Evolutionary conservation across 1,140 invertebrate genomes (phyloP).

Genomic region (Acromyrmex echinatior): DNA sequence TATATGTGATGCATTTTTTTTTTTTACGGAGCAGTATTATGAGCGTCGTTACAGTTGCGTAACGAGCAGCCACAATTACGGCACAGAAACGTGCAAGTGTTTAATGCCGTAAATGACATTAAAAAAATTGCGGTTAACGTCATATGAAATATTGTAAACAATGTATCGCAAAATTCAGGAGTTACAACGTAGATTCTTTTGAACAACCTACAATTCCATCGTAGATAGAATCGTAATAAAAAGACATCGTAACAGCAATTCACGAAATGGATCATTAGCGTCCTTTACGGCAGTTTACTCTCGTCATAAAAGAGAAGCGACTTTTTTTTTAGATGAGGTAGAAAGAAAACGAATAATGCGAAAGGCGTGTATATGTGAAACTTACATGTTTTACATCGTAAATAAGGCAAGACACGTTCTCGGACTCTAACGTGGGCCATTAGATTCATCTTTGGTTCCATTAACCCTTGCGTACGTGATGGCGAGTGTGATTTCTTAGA

Average conservation of each 20-base stretch:
- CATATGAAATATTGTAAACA: conserved; percentile 23
- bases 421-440: conserved; percentile 42
- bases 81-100: conserved; percentile 15
- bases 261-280: conserved; percentile 35
- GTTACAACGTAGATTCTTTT: neutral
- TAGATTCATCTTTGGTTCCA: conserved; percentile 63
- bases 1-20: conserved; percentile 54
- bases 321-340: neutral
- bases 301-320: conserved; percentile 51
- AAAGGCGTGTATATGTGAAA: conserved; percentile 8
- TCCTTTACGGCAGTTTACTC: conserved; percentile 49
- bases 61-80: conserved; percentile 71
- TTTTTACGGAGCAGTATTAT: conserved; percentile 53
- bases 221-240: conserved; percentile 17
- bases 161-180: neutral
- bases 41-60: conserved; percentile 37
- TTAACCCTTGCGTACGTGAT: conserved; percentile 70
- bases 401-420: conserved; percentile 67
- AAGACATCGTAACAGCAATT: neutral
- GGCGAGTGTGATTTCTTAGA: conserved; percentile 36
- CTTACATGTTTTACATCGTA: conserved; percentile 38
- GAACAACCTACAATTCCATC: conserved; percentile 13
- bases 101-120: conserved; percentile 62
- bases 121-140: conserved; percentile 27
- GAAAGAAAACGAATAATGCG: conserved; percentile 47